Evolutionary conservation across 2,888 invertebrate genomes (phyloP), one percentile per base, ranked within the genome.

Genomic region (Gasteruption jaculator): DNA sequence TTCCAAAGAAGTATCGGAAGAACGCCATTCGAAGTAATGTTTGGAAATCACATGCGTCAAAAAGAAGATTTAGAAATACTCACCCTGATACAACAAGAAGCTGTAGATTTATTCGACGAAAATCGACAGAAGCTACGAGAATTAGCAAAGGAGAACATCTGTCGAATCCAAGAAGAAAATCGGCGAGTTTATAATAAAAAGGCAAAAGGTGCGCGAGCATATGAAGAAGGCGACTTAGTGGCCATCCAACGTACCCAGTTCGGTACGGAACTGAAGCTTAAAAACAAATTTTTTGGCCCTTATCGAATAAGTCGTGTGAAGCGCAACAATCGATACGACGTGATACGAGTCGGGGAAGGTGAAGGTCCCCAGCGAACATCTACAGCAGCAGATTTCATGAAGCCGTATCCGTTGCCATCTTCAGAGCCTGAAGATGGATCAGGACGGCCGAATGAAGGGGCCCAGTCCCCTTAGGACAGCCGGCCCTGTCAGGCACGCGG

Each of bases 211-310:
- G 48, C 51, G 5, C 37, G 12, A 5, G 31, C 32, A 32, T 57
- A 58, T 45, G 19, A 46, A 22, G 39, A 44, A 12, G 53, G 48
- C 12, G 54, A 60, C 25, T 20, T 57, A 15, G 63, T 68, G 1
- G 64, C 63, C 3, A 65, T 67, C 11, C 59, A 66, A 42, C 41
- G 63, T 14, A 66, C 65, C 1, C 64, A 69, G 38, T 62, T 61
- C 44, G 63, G 61, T 3, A 47, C 55, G 8, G 65, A 64, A 1
- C 33, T 63, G 4, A 71, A 71, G 43, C 32, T 70, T 3, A 43
- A 50, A 15, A 33, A 50, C 2, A 67, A 65, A 42, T 68, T 52
- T 40, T 40, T 69, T n/a, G 69, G 67, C 2, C 64, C 66, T n/a
- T 65, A 67, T 39, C 42, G 48, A 16, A 43, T 65, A 12, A 41